Base-by-base conservation (phyloP, 2,797 vertebrate genomes). In the Miopithecus talapoin region DNA sequence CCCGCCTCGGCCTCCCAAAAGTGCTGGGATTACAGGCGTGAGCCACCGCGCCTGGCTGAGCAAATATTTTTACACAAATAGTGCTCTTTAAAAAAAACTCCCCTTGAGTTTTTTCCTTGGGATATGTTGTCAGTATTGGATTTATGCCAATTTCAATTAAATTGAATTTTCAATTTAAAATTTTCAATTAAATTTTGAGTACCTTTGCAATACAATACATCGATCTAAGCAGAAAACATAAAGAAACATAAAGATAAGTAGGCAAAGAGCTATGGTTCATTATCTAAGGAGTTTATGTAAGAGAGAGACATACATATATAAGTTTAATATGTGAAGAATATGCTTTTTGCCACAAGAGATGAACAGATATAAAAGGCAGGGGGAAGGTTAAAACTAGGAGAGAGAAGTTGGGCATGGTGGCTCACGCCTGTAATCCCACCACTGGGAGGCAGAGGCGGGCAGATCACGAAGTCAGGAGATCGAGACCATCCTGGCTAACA, bases 81-180 rank as follows among this genome's bases (percentile, higher is more conserved):
- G 22, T 16, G 10, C 48, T 89, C 72, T 72, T 28, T 17, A 4
- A 93, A 46, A 33, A 76, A 92, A 36, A 76, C 1, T 19, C 8
- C 22, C 53, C 79, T 43, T 76, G 28, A 68, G 33, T 80, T 68
- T 41, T 92, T 96, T 96, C 57, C 46, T 64, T 92, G 48, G n/a
- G 26, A 16, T 72, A 43, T 64, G 78, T 55, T 53, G 26, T 41
- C 61, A 95, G 24, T 76, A 55, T 93, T 96, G 61, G 48, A 75
- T 68, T 89, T 92, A 86, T 80, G 59, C 68, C 55, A 48, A 91
- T 94, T 96, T 97, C 39, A 89, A 39, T 88, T 91, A 14, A 53
- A 53, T 53, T 53, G 50, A 53, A 53, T 53, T 53, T 53, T 53
- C 50, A 21, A 53, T 53, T 53, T 53, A 21, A 53, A 53, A 53